Percentiles rank a stretch among this genome's conserved stretches.
Conservation (phyloP, 2,888 invertebrate species). For the Noctua janthina region DNA sequence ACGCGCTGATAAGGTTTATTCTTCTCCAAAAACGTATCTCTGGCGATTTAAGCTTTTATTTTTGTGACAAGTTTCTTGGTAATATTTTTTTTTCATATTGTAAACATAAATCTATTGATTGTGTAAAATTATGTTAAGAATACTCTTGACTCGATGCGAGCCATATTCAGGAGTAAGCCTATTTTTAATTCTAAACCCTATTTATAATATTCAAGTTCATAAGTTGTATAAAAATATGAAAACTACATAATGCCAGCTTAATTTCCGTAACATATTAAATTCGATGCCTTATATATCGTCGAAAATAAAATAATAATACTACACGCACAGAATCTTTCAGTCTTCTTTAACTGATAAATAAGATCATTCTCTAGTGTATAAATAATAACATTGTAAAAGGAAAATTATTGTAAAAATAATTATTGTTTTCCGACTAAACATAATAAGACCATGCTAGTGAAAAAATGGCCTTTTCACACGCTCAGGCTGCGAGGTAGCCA, state of each 20-base stretch:
- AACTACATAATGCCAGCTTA: slow-evolving; percentile 16
- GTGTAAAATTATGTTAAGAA: not conserved
- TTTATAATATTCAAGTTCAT: not conserved
- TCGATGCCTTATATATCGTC: not conserved
- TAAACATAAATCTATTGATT: not conserved
- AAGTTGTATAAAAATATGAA: slow-evolving; percentile 26
- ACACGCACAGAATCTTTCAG: slow-evolving; percentile 5
- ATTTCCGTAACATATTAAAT: slow-evolving; percentile 1
- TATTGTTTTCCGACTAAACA: not conserved
- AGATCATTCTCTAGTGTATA: not conserved
- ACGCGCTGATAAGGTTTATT: not conserved
- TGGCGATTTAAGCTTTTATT: not conserved
- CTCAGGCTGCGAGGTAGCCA: not conserved
- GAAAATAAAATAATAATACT: slow-evolving; percentile 5
- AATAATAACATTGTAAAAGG: slow-evolving; percentile 9
- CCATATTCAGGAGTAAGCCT: slow-evolving; percentile 7
- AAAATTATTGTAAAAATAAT: not conserved
- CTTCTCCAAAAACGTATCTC: not conserved
- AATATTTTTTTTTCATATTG: not conserved
- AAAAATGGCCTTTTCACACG: not conserved
- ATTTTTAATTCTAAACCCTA: slow-evolving; percentile 10
- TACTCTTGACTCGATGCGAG: slow-evolving; percentile 47
- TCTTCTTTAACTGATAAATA: slow-evolving; percentile 4
- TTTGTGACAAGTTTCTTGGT: not conserved
- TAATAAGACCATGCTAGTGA: not conserved